phyloP scores from a whole-genome alignment of 2,888 invertebrate species.

The Eugnorisma glareosa region DNA sequence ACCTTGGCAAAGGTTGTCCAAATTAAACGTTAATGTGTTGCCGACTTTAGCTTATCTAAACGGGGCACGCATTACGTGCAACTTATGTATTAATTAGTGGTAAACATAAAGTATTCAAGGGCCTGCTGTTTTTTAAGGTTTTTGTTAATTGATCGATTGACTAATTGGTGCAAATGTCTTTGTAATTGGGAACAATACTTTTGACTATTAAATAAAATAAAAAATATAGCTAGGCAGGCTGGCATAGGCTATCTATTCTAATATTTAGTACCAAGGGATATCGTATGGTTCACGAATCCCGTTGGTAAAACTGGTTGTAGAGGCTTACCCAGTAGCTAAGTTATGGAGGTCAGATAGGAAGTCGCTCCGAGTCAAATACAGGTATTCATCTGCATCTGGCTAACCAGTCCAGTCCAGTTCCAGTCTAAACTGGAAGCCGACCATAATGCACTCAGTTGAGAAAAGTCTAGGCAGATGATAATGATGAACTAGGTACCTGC shows the following conservation, averaged over 20 bases:
- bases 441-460: neutral
- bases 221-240: neutral
- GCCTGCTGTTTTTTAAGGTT: neutral
- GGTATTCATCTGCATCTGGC: neutral
- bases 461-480: too few relatives aligned
- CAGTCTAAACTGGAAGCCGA: neutral
- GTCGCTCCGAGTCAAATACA: neutral
- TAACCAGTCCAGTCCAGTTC: too few relatives aligned
- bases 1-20: constrained; percentile 36
- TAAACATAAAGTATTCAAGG: neutral
- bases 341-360: neutral
- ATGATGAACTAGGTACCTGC: neutral
- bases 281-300: neutral
- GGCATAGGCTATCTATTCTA: too few relatives aligned
- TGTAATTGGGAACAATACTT: neutral
- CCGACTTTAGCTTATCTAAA: constrained; percentile 50
- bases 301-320: neutral
- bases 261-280: neutral
- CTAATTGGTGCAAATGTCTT: neutral
- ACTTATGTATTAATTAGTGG: constrained; percentile 29
- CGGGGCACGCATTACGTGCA: constrained; percentile 18
- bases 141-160: neutral
- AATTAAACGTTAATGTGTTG: constrained; percentile 36
- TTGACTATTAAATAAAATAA: too few relatives aligned
- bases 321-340: neutral